Evolutionary conservation across 1,140 invertebrate genomes (phyloP), one percentile per base, ranked within the genome.

Genomic region (Caenorhabditis inopinata): DNA sequence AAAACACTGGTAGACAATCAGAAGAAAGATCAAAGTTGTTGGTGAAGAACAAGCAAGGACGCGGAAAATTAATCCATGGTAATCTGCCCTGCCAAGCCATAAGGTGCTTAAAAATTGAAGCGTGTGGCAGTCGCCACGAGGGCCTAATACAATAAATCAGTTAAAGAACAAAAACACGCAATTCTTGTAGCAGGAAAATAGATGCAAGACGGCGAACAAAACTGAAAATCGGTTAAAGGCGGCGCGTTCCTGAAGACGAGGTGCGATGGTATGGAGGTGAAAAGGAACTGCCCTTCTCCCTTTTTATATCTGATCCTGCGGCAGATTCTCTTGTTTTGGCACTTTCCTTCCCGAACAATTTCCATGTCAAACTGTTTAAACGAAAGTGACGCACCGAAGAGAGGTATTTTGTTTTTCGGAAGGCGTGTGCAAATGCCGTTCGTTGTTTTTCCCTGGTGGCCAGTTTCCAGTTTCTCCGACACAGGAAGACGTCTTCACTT

Each of bases 261-360:
- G 14, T 42, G 38, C 11, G 58, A 38, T 6, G 12, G 4, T 12
- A 2, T 21, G 23, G 51, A 21, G 27, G 58, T 38, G 58, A 21
- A 38, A 14, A 21, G 11, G 32, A 12, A 68, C 58, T 29, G 25
- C 58, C 38, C 38, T 68, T 68, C 38, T n/a, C 58, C 58, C 58
- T 68, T 68, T 68, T 68, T 68, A 68, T 68, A 68, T 68, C 58
- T 68, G 58, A 68, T 68, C 32, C 32, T 68, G 58, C 7, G 58
- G 58, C 58, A n/a, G 58, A 38, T 68, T 68, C n/a, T 68, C 29
- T 68, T 68, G 58, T 68, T 68, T 68, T 68, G 58, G 58, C 58
- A 68, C 58, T 68, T 68, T 68, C 58, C 38, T 51, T 23, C 48
- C 25, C 21, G 25, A 38, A 9, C 21, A 51, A 38, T 42, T 38